Percentiles rank a stretch among this genome's conserved stretches.
These are phyloP conservation scores for Digitonthophagus gazella DNA, from an alignment of 2,888 invertebrate genomes.

Conservation along the genomic window DNA sequence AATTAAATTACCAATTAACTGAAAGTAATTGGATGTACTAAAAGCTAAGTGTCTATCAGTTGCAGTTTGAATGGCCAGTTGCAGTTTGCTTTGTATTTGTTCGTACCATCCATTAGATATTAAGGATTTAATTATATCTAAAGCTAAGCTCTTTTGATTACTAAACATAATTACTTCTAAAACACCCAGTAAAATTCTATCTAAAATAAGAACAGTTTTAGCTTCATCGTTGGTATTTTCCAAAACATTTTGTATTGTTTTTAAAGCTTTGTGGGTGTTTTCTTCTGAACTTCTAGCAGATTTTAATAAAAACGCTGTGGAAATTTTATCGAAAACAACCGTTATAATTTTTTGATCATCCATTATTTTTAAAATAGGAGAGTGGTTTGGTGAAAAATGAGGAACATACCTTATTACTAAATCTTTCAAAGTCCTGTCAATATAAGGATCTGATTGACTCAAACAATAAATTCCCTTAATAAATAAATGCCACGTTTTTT, in stretches of 20 bases:
- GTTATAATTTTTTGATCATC: conserved; percentile 36
- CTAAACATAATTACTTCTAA: conserved; percentile 47
- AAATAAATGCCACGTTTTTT: conserved; percentile 55
- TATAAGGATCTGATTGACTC: conserved; percentile 51
- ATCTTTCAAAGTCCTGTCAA: conserved; percentile 53
- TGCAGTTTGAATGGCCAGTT: conserved; percentile 40
- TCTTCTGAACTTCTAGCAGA: conserved; percentile 42
- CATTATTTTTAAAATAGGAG: conserved; percentile 42
- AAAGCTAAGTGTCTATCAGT: conserved; percentile 52
- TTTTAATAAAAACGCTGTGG: conserved; percentile 41
- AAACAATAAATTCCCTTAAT: conserved; percentile 55
- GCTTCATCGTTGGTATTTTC: conserved; percentile 36
- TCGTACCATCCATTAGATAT: conserved; percentile 36
- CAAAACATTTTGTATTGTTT: conserved; percentile 40
- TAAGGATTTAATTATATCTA: conserved; percentile 41
- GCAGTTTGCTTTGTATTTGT: conserved; percentile 40
- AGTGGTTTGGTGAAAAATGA: conserved; percentile 40
- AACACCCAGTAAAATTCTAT: conserved; percentile 39
- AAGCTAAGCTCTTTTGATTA: conserved; percentile 39
- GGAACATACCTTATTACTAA: conserved; percentile 49
- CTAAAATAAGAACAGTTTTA: conserved; percentile 36
- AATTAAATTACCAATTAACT: conserved; percentile 44
- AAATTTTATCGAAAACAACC: conserved; percentile 44
- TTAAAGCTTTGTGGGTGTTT: conserved; percentile 42
- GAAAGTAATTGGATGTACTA: conserved; percentile 49